Evolutionary conservation across 2,888 invertebrate species (phyloP).

Genomic region (Amphipyra tragopoginis): DNA sequence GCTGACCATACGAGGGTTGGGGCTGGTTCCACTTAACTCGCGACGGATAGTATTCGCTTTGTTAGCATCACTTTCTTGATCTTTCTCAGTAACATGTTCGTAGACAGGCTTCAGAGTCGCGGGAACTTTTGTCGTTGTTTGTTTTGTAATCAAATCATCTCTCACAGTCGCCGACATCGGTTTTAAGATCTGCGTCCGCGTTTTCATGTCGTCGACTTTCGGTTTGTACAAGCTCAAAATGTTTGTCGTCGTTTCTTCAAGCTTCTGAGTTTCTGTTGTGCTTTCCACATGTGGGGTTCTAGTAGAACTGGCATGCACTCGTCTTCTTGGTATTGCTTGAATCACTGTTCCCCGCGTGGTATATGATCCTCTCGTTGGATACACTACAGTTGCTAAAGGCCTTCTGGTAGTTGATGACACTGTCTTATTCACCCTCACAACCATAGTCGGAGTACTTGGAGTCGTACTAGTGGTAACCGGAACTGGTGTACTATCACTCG

Average conservation of each 20-base stretch:
- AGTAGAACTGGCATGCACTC: slow-evolving; percentile 76
- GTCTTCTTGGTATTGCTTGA: slow-evolving; percentile 91
- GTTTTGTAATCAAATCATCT: slow-evolving; percentile 81
- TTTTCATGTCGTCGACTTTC: slow-evolving; percentile 75
- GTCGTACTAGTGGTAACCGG: slow-evolving; percentile 77
- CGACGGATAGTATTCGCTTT: slow-evolving; percentile 91
- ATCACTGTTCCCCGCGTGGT: slow-evolving; percentile 91
- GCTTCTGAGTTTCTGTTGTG: slow-evolving; percentile 63
- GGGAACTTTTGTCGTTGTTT: slow-evolving; percentile 80
- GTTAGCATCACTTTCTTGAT: slow-evolving; percentile 74
- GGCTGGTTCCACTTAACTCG: slow-evolving; percentile 90
- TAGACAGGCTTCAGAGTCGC: slow-evolving; percentile 88
- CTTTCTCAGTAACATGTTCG: slow-evolving; percentile 85
- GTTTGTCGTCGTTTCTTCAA: slow-evolving; percentile 76
- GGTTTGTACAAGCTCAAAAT: slow-evolving; percentile 77
- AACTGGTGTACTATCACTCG: slow-evolving; percentile 85
- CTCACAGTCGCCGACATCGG: slow-evolving; percentile 74
- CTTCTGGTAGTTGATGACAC: slow-evolving; percentile 89
- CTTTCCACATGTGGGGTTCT: slow-evolving; percentile 76
- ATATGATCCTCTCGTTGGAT: slow-evolving; percentile 88
- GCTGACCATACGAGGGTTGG: slow-evolving; percentile 89
- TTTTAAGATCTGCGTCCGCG: slow-evolving; percentile 79
- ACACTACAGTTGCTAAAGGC: slow-evolving; percentile 85
- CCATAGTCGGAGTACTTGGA: slow-evolving; percentile 82
- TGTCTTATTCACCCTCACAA: slow-evolving; percentile 85